A percentile compares a stretch with the other conserved stretches of the same genome.
These are phyloP conservation scores for Vulpes vulpes DNA, from an alignment of 2,113 vertebrate species.

Conservation along the genomic window DNA sequence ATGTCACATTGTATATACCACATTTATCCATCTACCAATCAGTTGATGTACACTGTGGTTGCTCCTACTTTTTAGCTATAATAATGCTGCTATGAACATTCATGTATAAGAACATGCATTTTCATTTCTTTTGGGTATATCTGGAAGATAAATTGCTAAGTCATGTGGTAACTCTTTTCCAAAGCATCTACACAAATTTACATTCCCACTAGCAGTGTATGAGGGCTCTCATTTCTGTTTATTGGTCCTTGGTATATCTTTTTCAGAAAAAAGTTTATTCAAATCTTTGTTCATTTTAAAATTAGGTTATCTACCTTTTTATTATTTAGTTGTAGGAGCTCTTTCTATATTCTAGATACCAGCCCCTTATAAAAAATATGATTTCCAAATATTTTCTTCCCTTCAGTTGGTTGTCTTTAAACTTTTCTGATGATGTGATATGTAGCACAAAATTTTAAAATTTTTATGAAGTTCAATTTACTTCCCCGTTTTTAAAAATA, in stretches of 20 bases:
- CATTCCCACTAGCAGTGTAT: not conserved
- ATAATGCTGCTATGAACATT: not conserved
- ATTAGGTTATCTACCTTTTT: not conserved
- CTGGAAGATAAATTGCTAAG: not conserved
- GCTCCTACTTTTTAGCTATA: not conserved
- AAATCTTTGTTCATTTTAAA: not conserved
- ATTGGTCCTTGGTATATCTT: not conserved
- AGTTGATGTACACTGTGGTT: not conserved
- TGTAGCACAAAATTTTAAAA: not conserved
- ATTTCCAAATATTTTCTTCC: not conserved
- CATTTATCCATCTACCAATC: not conserved
- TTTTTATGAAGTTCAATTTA: not conserved
- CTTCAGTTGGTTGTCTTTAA: not conserved
- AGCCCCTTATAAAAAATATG: not conserved
- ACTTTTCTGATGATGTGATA: not conserved
- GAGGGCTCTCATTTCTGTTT: not conserved
- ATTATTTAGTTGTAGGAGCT: not conserved
- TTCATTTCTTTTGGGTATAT: not conserved
- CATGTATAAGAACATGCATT: not conserved
- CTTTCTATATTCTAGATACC: not conserved
- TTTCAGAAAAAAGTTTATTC: not conserved
- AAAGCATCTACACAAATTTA: not conserved
- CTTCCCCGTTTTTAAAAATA: not conserved
- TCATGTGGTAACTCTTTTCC: not conserved
- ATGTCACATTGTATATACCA: not conserved